A percentile compares a stretch with the other conserved stretches of the same genome.
Conservation (phyloP, 2,797 vertebrate genomes). For the Cyclura pinguis region DNA sequence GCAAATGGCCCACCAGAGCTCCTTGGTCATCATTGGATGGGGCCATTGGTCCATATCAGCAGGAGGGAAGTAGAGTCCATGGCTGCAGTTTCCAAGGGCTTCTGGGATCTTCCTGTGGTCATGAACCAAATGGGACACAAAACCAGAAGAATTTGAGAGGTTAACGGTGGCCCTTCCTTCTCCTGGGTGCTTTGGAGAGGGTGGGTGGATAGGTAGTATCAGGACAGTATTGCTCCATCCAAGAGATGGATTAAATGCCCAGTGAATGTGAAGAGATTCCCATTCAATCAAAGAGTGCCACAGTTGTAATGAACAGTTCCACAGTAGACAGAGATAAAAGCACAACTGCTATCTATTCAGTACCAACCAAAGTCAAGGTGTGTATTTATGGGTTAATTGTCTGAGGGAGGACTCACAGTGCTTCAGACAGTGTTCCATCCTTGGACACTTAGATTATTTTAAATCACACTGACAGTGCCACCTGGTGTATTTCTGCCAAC, state of each 20-base stretch:
- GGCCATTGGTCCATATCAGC: background rate
- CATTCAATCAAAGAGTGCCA: background rate
- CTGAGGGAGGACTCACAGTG: background rate
- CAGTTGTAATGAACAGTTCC: background rate
- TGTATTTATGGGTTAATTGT: slow-evolving; percentile 2
- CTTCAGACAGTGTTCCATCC: background rate
- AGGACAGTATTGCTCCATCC: background rate
- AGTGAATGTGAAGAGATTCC: background rate
- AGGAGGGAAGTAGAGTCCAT: background rate
- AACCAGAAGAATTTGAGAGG: background rate
- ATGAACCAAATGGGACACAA: background rate
- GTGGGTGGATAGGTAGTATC: background rate
- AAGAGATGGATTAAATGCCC: background rate
- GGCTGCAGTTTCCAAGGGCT: background rate
- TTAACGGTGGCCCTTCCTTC: too few relatives aligned
- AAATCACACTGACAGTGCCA: background rate
- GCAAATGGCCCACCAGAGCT: background rate
- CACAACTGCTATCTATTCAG: background rate
- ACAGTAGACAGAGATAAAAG: background rate
- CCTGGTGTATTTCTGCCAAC: background rate
- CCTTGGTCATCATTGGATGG: background rate
- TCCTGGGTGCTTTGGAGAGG: background rate
- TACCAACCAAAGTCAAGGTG: background rate
- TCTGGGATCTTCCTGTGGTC: background rate
- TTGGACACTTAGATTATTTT: background rate